Evolutionary conservation across 2,113 vertebrate species (phyloP), one percentile per base, ranked within the genome.

Genomic region (Eptatretus burgeri): DNA sequence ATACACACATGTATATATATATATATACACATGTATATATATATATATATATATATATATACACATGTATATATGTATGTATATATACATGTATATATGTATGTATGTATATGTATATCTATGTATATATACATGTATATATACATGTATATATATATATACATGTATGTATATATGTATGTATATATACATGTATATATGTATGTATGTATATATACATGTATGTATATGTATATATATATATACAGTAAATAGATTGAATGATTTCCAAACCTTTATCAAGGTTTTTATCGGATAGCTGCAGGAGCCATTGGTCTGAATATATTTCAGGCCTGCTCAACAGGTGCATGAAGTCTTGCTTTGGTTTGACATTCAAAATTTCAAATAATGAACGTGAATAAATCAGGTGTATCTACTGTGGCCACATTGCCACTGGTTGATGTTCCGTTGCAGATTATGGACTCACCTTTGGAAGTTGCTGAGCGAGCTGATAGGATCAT

Each of bases 401-500:
- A 41, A 41, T 7, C 3, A 7, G 27, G 27, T 41, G 27, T 3
- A 41, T 3, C 3, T 5, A 41, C 7, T 41, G 27, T 41, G 27
- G 27, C 27, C 27, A 41, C 27, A 41, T 41, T 41, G 9, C 14
- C 9, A 11, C 16, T 65, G 20, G 62, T 63, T 64, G 14, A 69
- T 49, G 13, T 66, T 65, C 18, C 67, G 4, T 63, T 64, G 14
- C 76, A 94, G 91, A 85, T 98, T 69, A 77, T 80, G 13, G 85
- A 93, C 71, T 85, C 78, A 50, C 83, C 91, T 67, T 81, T 82
- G 70, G 91, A 95, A 8, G 86, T 98, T 64, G 91, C 87, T 62
- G 91, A 94, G 65, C 85, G 76, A 74, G 84, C 83, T 53, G 91
- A 98, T 74, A 78, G 91, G 69, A 89, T 98, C 69, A 93, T 98